Percentiles rank a stretch among this genome's conserved stretches.
Conservation (phyloP, 1,140 invertebrate species). For the Sitophilus oryzae region DNA sequence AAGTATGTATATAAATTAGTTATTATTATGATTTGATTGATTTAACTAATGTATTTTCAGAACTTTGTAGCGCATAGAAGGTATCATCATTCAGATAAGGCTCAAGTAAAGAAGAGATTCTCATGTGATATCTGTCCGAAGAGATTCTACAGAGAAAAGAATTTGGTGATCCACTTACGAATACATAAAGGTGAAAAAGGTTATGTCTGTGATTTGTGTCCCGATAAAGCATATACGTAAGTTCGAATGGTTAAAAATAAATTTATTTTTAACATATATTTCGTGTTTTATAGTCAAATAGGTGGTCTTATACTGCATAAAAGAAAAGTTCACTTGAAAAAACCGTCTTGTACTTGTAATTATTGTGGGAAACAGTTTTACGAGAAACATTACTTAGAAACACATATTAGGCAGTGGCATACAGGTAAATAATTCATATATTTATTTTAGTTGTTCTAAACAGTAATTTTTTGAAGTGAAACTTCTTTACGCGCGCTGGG, state of each 20-base stretch:
- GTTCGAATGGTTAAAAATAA: not conserved
- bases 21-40: not conserved
- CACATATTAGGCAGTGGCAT: slow-evolving; percentile 22
- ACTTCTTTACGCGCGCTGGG: too few species aligned
- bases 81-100: slow-evolving; percentile 22
- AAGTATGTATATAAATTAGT: slow-evolving; percentile 1
- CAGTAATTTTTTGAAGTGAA: too few species aligned
- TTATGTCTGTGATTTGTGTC: slow-evolving; percentile 23
- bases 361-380: slow-evolving; percentile 24
- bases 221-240: slow-evolving; percentile 22
- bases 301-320: slow-evolving; percentile 19
- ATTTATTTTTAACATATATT: too few species aligned
- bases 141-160: slow-evolving; percentile 21
- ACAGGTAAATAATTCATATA: slow-evolving; percentile 5
- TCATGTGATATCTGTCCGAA: slow-evolving; percentile 18
- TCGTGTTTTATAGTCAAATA: slow-evolving; percentile 18
- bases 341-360: slow-evolving; percentile 19
- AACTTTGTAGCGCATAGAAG: slow-evolving; percentile 20
- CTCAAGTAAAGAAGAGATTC: slow-evolving; percentile 20
- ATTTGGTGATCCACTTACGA: slow-evolving; percentile 17
- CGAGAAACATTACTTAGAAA: slow-evolving; percentile 23
- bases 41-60: slow-evolving; percentile 5
- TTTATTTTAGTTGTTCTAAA: too few species aligned
- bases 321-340: slow-evolving; percentile 21
- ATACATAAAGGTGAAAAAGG: slow-evolving; percentile 23